Evolutionary conservation across 1,140 invertebrate genomes (phyloP).

Genomic region (Heliothis subflexa): DNA sequence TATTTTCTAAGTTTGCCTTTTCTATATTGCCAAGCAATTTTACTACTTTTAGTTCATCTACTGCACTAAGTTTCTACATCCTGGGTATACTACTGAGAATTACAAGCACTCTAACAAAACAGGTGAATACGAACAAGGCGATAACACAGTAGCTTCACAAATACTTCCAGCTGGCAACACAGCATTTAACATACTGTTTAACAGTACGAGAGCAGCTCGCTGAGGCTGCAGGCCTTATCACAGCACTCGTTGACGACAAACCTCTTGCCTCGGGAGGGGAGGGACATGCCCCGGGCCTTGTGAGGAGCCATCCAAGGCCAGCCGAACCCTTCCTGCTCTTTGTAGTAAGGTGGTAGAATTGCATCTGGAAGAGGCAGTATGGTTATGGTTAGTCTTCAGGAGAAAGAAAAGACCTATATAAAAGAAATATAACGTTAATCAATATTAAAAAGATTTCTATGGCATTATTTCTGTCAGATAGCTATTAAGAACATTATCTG

Average conservation of each 20-base stretch:
- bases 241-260: slow-evolving; percentile 78
- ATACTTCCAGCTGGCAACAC: background rate
- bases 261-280: slow-evolving; percentile 65
- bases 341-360: slow-evolving; percentile 64
- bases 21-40: too few species aligned
- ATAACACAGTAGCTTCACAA: background rate
- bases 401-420: too few species aligned
- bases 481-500: too few species aligned
- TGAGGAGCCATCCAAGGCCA: slow-evolving; percentile 66
- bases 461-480: too few species aligned
- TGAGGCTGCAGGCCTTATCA: slow-evolving; percentile 73
- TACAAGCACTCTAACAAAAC: background rate
- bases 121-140: background rate
- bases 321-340: slow-evolving; percentile 55
- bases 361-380: slow-evolving; percentile 55
- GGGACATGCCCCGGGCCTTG: slow-evolving; percentile 58
- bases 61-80: too few species aligned
- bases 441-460: too few species aligned
- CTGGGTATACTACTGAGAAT: too few species aligned
- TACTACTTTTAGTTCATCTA: too few species aligned
- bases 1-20: too few species aligned
- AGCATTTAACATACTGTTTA: slow-evolving; percentile 29
- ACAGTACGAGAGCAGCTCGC: slow-evolving; percentile 72
- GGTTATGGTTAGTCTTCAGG: too few species aligned
- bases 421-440: too few species aligned